A percentile compares a stretch with the other conserved stretches of the same genome.
These are phyloP conservation scores for Orchestes rusci DNA, from an alignment of 2,888 invertebrate genomes.

Conservation along the genomic window DNA sequence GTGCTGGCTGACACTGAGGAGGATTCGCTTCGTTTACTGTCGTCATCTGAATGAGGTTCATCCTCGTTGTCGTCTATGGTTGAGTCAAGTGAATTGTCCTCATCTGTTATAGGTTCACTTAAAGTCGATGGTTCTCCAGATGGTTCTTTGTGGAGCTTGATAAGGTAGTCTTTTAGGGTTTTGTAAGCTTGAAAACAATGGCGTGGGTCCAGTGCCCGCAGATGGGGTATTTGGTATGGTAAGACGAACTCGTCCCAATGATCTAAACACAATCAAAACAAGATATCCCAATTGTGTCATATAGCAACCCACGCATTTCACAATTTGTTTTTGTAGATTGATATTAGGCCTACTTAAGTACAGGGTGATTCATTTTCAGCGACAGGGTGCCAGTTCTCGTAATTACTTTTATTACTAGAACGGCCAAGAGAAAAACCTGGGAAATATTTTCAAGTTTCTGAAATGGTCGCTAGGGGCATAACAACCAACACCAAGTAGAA, in stretches of 20 bases:
- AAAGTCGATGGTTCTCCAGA: not conserved
- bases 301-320: too few species aligned
- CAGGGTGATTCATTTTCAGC: too few species aligned
- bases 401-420: too few species aligned
- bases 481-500: too few species aligned
- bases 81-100: not conserved
- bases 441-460: too few species aligned
- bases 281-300: too few species aligned
- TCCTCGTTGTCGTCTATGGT: not conserved
- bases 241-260: slow-evolving; percentile 58
- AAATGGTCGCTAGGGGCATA: too few species aligned
- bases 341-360: too few species aligned
- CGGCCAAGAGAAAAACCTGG: too few species aligned
- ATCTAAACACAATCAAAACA: slow-evolving; percentile 39
- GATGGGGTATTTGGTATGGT: slow-evolving; percentile 66
- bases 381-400: too few species aligned
- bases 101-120: not conserved
- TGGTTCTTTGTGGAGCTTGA: not conserved
- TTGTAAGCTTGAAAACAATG: slow-evolving; percentile 43
- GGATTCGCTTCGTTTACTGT: slow-evolving; percentile 16
- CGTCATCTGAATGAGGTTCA: slow-evolving; percentile 9
- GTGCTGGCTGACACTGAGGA: slow-evolving; percentile 10
- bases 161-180: slow-evolving; percentile 30
- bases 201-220: slow-evolving; percentile 55
- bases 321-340: too few species aligned